Evolutionary conservation across 2,888 invertebrate genomes (phyloP), one percentile per base, ranked within the genome.

Genomic region (Sarcophaga caerulescens): DNA sequence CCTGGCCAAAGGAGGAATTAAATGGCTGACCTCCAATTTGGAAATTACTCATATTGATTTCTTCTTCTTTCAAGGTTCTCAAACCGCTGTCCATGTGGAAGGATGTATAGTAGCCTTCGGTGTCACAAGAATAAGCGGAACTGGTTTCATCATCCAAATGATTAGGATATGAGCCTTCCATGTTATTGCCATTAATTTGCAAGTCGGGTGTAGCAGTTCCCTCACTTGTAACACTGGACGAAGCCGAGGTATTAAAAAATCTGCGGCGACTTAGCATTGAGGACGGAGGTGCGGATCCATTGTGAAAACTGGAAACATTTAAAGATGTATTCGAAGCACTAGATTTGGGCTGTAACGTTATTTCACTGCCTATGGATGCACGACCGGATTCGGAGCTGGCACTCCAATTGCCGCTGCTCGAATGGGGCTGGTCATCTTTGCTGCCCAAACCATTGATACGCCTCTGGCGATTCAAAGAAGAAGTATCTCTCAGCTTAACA

Each of bases 51-150:
- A 95, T 95, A 1, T 90, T 90, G 17, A 88, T 85, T 87, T 96
- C 94, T 89, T 96, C 96, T 93, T 97, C 97, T 91, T 97, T 96
- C 17, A 97, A 93, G 0, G 97, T 97, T 91, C 97, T 97, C 87
- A 99, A 93, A 0, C 99, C 99, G 80, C 98, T 98, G 93, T 99
- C 99, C 95, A 98, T 96, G 93, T 99, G 98, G 94, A 99, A 99
- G 23, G 98, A 98, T 0, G 99, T 99, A 92, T 98, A 99, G 93
- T 99, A 99, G 10, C 99, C 99, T 93, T 99, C 99, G 1, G 98
- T 98, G 91, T 99, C 99, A 91, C 98, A 97, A 3, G 98, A 98
- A 93, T 98, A 98, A 83, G 98, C 97, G 0, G 98, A 98, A 89
- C 97, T 97, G 1, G 97, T 97, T 93, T 98, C 98, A 91, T 98